Evolutionary conservation across 2,113 vertebrate species (phyloP), one percentile per base, ranked within the genome.

Genomic region (Phalacrocorax carbo): DNA sequence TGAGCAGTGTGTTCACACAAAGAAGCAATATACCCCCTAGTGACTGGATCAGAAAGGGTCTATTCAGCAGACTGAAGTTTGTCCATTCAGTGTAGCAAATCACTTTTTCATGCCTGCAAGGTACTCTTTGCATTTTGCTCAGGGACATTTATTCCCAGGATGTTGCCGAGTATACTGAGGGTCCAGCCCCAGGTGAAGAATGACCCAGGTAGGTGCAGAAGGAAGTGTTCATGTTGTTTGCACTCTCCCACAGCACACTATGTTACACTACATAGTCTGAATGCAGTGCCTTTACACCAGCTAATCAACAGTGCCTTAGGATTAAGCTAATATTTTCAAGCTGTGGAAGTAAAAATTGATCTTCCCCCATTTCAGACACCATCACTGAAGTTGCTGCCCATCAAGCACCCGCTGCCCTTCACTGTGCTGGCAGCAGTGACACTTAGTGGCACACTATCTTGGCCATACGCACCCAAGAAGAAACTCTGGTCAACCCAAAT

Each of bases 81-180:
- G 46, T 71, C 58, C 8, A 73, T 69, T 85, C 8, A 7, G 69
- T 8, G 14, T 75, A 79, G 42, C 26, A 80, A 97, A 94, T 91
- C 49, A 51, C 49, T 66, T 96, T 96, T 95, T 95, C 94, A 90
- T 6, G 3, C 44, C 61, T 94, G 70, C 75, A 87, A 93, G 85
- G 64, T 60, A 81, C 42, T 82, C 10, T 71, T 79, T 88, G 83
- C 85, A 54, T 4, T 1, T 72, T 83, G 57, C n/a, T 68, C 7
- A 4, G 75, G 82, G 61, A 87, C 61, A 36, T 95, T 95, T 94
- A 90, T 96, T 95, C 80, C 61, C 15, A 7, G 60, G 51, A 54
- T 91, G 72, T 70, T 97, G 68, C 49, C 96, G 91, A 93, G 78
- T 71, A 48, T 49, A 49, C 83, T 38, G 13, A 25, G 20, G 22